Evolutionary conservation across 2,797 vertebrate species (phyloP), one percentile per base, ranked within the genome.

Genomic region (Microctenopoma steveboyesi): DNA sequence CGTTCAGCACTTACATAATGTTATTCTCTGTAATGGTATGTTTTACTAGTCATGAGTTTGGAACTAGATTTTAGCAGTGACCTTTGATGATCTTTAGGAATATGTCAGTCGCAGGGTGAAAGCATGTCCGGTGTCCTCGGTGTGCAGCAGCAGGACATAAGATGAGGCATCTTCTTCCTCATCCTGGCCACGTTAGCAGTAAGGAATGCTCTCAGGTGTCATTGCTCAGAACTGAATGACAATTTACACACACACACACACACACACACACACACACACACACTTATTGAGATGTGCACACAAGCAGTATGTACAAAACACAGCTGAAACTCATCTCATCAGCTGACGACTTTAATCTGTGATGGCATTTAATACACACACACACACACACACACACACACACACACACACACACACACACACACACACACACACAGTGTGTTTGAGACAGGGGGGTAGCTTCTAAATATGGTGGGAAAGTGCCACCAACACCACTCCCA

Each of bases 401-500:
- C 18, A 18, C 18, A 18, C 18, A 18, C 18, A 18, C 18, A 18
- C 18, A 18, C 18, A 51, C 33, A 35, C 48, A 18, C 33, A 30
- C 59, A 45, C 28, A 27, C 50, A 52, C 56, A 51, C 33, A 22
- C 51, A 68, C 49, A 55, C 56, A 40, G 64, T 47, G 71, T 55
- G 57, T 64, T 15, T 57, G 11, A 48, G 22, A 43, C 63, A 42
- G 28, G 78, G 52, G 70, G 47, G 51, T 25, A 46, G 77, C 74
- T 83, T 85, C 88, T 86, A 90, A 88, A 93, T 87, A 90, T 91
- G 87, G 89, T 91, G 91, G 92, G 89, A 93, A 91, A 90, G 78
- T 90, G 88, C 86, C 87, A 88, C 83, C 70, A 86, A 88, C 88
- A 92, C 88, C 86, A 91, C 87, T 91, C 90, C 88, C 88, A 92